Evolutionary conservation across 2,888 invertebrate species (phyloP).

Genomic region (Stictocephala bisonia): DNA sequence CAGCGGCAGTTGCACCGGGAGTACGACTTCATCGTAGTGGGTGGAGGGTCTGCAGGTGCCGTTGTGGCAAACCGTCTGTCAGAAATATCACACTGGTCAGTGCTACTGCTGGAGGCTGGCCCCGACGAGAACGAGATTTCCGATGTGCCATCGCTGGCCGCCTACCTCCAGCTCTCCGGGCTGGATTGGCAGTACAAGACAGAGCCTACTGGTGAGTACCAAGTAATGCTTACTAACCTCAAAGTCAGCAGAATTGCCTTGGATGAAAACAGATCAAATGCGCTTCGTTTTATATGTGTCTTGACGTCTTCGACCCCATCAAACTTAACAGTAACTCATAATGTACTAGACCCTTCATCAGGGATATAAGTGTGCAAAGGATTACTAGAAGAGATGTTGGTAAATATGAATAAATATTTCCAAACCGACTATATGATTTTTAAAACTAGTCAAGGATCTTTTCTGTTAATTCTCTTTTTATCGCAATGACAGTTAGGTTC

Average conservation of each 20-base stretch:
- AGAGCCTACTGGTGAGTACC: slow-evolving; percentile 76
- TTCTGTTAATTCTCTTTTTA: no score
- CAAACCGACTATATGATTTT: no score
- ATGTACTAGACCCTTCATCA: neutral
- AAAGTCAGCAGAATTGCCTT: no score
- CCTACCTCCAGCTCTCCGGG: slow-evolving; percentile 86
- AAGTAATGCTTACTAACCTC: no score
- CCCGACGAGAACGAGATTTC: slow-evolving; percentile 90
- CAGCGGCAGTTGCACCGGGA: slow-evolving; percentile 75
- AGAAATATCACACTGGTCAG: slow-evolving; percentile 79
- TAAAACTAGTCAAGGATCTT: no score
- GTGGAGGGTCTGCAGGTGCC: slow-evolving; percentile 91
- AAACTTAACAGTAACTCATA: neutral
- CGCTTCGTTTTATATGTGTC: no score
- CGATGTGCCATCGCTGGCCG: slow-evolving; percentile 88
- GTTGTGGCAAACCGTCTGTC: slow-evolving; percentile 86
- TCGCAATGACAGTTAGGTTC: no score
- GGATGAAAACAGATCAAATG: no score
- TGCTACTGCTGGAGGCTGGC: slow-evolving; percentile 85
- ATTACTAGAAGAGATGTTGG: no score
- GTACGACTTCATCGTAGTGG: slow-evolving; percentile 87
- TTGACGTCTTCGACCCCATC: no score
- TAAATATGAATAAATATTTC: no score
- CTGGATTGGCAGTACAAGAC: slow-evolving; percentile 93
- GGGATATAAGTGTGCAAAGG: no score